Evolutionary conservation across 2,113 vertebrate species (phyloP).

Genomic region (Osmerus eperlanus): DNA sequence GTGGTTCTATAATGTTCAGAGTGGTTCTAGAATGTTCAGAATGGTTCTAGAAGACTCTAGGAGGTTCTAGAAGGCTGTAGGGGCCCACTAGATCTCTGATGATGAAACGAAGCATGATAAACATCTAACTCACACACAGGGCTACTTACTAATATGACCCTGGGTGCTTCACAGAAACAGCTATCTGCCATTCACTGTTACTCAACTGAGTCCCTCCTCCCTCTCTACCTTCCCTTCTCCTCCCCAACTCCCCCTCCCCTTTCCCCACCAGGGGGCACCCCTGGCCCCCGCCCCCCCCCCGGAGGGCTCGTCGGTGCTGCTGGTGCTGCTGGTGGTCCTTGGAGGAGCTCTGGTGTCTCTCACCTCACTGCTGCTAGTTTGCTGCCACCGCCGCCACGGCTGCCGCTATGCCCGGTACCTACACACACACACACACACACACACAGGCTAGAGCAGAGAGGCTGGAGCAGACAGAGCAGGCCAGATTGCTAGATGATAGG

Average conservation of each 20-base stretch:
- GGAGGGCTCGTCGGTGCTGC: conserved; percentile 83
- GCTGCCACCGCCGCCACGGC: conserved; percentile 79
- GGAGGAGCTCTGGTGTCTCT: conserved; percentile 83
- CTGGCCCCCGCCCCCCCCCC: conserved; percentile 61
- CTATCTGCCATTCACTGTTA: neutral
- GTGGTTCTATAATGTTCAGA: neutral
- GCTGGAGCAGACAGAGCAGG: neutral
- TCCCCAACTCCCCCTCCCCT: neutral
- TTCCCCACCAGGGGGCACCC: conserved; percentile 54
- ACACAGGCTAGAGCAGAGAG: neutral
- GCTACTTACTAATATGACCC: neutral
- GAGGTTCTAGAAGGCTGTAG: neutral
- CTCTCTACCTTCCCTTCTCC: neutral
- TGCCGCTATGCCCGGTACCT: conserved; percentile 78
- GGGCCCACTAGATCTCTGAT: too few relatives aligned
- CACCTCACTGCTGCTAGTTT: conserved; percentile 82
- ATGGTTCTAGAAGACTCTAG: neutral
- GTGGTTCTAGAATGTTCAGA: neutral
- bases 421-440: too few relatives aligned
- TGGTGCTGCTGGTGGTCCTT: conserved; percentile 88
- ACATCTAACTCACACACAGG: too few relatives aligned
- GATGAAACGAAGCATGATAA: too few relatives aligned
- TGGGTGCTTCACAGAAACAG: neutral
- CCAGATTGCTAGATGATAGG: conserved; percentile 67
- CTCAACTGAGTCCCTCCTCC: neutral